Percentiles rank a stretch among this genome's conserved stretches.
These are phyloP conservation scores for Phaetusa simplex DNA, from an alignment of 2,113 vertebrate species.

Conservation along the genomic window DNA sequence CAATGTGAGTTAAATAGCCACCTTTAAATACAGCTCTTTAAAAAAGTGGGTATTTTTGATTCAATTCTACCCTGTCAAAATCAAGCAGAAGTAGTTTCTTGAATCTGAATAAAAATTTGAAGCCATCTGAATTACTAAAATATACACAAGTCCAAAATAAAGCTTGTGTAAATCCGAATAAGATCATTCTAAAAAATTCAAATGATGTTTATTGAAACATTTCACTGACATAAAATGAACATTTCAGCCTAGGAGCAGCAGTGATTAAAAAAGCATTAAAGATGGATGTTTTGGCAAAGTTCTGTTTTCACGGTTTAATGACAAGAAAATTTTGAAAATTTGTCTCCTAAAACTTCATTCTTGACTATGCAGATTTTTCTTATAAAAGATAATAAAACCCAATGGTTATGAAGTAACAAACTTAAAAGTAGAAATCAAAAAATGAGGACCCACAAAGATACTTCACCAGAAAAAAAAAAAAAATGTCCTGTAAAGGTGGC, in stretches of 20 bases:
- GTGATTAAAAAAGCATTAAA: not conserved
- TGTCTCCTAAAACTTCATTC: not conserved
- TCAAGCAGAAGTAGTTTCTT: not conserved
- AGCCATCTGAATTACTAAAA: not conserved
- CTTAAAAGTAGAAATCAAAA: not conserved
- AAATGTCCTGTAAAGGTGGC: accelerated
- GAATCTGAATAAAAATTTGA: not conserved
- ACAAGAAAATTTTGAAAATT: not conserved
- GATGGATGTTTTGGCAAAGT: not conserved
- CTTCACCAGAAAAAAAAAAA: not conserved
- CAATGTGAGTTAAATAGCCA: not conserved
- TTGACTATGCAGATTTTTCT: not conserved
- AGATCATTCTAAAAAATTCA: not conserved
- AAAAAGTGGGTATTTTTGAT: not conserved
- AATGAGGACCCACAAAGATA: not conserved
- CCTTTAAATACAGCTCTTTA: not conserved
- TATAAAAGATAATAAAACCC: not conserved
- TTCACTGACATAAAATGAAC: not conserved
- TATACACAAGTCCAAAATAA: not conserved
- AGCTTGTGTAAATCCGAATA: not conserved
- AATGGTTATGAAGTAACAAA: not conserved
- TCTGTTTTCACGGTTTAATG: not conserved
- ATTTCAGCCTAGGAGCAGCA: not conserved
- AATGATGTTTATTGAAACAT: not conserved
- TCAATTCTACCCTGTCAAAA: not conserved